Evolutionary conservation across 2,888 invertebrate genomes (phyloP).

Genomic region (Taphrorychus bicolor): DNA sequence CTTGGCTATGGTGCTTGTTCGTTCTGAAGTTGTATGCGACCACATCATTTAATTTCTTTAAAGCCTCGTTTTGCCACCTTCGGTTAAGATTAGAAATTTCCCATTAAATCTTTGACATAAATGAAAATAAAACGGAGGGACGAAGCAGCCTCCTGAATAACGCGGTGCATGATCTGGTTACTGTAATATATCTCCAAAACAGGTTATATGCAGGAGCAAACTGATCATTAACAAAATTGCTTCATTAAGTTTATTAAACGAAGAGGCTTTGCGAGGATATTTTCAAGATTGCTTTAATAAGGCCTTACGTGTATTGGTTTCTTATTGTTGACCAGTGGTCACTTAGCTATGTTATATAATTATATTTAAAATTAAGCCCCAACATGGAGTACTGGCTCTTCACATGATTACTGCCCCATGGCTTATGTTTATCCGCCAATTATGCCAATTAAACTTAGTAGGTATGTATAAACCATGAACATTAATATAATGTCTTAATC

Average conservation of each 20-base stretch:
- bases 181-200: slow-evolving; percentile 14
- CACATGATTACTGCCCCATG: too few relatives aligned
- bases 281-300: slow-evolving; percentile 33
- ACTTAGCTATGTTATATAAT: too few relatives aligned
- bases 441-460: too few relatives aligned
- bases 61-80: background rate
- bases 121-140: too few relatives aligned
- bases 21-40: background rate
- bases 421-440: background rate
- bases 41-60: background rate
- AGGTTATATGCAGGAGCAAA: slow-evolving; percentile 24
- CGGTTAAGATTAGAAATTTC: too few relatives aligned
- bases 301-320: slow-evolving; percentile 17
- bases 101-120: too few relatives aligned
- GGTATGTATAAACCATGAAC: too few relatives aligned
- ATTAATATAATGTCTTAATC: background rate
- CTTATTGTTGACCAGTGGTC: too few relatives aligned
- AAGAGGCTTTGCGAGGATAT: slow-evolving; percentile 19
- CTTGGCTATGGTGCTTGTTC: background rate
- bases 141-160: background rate
- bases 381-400: too few relatives aligned
- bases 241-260: slow-evolving; percentile 35
- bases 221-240: slow-evolving; percentile 35
- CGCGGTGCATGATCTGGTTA: background rate
- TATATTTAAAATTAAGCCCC: too few relatives aligned